Evolutionary conservation across 2,113 vertebrate genomes (phyloP).

Genomic region (Hypomesus transpacificus): DNA sequence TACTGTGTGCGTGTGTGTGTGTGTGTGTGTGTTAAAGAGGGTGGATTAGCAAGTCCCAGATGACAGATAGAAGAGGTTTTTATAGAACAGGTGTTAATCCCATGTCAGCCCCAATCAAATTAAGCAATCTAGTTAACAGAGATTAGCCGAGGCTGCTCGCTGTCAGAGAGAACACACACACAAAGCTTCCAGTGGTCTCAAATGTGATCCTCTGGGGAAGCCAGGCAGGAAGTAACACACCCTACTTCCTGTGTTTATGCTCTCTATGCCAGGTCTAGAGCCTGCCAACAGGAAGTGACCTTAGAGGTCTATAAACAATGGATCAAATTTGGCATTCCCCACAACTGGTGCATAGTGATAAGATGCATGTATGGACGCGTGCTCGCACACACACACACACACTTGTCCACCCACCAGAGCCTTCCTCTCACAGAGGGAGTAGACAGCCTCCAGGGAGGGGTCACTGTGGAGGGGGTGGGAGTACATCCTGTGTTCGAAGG

Average conservation of each 20-base stretch:
- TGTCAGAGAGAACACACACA: background rate
- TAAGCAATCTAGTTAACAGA: conserved; percentile 15
- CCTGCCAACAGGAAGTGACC: too few species aligned
- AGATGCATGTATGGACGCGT: background rate
- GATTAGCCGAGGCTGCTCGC: background rate
- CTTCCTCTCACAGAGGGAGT: conserved; percentile 95
- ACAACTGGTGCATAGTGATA: too few species aligned
- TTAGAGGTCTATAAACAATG: too few species aligned
- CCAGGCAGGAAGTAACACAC: too few species aligned
- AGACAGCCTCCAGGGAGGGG: conserved; percentile 82
- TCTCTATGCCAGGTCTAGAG: too few species aligned
- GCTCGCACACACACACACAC: background rate
- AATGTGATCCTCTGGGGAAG: too few species aligned
- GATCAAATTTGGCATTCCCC: too few species aligned
- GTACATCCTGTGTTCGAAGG: conserved; percentile 97
- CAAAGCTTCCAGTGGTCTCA: too few species aligned
- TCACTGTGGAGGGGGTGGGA: conserved; percentile 94
- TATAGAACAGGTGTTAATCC: conserved; percentile 4
- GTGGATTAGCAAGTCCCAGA: background rate
- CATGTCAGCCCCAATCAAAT: background rate
- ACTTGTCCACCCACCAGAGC: conserved; percentile 76
- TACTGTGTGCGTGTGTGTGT: too few species aligned
- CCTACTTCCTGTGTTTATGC: too few species aligned
- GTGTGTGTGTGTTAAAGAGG: too few species aligned
- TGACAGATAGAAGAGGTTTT: background rate